Conservation (phyloP, 2,888 invertebrate genomes). For the Drosophila lutescens region DNA sequence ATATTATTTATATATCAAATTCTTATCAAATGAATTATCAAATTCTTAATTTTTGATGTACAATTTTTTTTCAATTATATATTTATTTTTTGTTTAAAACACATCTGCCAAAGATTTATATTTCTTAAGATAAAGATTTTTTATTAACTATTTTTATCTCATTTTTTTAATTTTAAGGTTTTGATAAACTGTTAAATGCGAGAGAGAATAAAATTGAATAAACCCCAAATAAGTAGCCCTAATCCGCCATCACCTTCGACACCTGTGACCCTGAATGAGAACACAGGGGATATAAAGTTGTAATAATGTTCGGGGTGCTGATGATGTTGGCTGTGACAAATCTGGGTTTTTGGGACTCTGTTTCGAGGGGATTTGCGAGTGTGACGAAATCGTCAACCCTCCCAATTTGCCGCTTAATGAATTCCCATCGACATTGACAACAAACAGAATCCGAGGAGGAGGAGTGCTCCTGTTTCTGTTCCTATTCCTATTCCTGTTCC, state of each 20-base stretch:
- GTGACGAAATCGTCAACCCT: conserved; percentile 78
- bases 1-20: too few relatives aligned
- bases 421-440: conserved; percentile 59
- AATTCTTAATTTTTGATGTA: too few relatives aligned
- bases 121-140: too few relatives aligned
- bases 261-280: conserved; percentile 17
- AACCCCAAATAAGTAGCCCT: conserved; percentile 1
- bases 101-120: too few relatives aligned
- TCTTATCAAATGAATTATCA: too few relatives aligned
- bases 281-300: conserved; percentile 15
- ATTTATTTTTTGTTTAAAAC: too few relatives aligned
- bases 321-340: conserved; percentile 43
- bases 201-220: conserved; percentile 1
- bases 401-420: conserved; percentile 74
- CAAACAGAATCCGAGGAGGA: conserved; percentile 39
- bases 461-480: conserved; percentile 39
- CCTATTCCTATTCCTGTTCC: conserved; percentile 29
- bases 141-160: too few relatives aligned
- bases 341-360: conserved; percentile 26
- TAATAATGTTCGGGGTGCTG: conserved; percentile 24
- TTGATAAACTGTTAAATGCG: not conserved
- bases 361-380: conserved; percentile 49
- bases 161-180: not conserved
- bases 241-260: conserved; percentile 17
- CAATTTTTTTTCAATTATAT: too few relatives aligned